Evolutionary conservation across 2,113 vertebrate genomes (phyloP).

Genomic region (Pollachius pollachius): DNA sequence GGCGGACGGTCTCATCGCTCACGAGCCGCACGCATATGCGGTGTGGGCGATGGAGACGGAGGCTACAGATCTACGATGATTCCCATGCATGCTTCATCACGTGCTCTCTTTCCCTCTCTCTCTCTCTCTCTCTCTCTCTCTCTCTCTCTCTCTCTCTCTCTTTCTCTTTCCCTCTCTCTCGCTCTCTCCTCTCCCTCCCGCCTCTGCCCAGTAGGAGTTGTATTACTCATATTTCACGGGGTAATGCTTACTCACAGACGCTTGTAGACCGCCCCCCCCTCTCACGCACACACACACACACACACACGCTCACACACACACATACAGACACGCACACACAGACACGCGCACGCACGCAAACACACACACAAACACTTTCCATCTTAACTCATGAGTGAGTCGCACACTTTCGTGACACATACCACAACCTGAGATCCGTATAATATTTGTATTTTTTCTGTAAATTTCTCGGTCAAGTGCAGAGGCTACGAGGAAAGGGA

Average conservation of each 20-base stretch:
- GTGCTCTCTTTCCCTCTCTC: too few relatives aligned
- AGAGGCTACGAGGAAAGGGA: conserved; percentile 14
- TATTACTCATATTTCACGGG: conserved; percentile 43
- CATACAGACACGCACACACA: conserved; percentile 13
- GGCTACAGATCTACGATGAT: too few relatives aligned
- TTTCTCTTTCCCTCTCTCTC: neutral
- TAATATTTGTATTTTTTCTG: conserved; percentile 6
- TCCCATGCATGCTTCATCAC: too few relatives aligned
- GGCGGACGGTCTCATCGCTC: too few relatives aligned
- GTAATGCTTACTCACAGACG: conserved; percentile 23
- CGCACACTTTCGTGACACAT: conserved; percentile 21
- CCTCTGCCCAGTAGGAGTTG: conserved; percentile 41
- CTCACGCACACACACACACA: conserved; percentile 23
- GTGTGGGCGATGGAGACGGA: too few relatives aligned
- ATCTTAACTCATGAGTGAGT: conserved; percentile 8
- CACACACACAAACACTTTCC: neutral
- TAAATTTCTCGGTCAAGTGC: conserved; percentile 19
- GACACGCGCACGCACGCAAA: conserved; percentile 6
- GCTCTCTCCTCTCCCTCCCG: conserved; percentile 13
- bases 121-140: too few relatives aligned
- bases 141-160: too few relatives aligned
- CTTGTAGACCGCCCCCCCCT: conserved; percentile 24
- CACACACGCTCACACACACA: conserved; percentile 22
- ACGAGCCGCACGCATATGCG: too few relatives aligned
- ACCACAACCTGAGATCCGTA: conserved; percentile 28